A percentile compares a stretch with the other conserved stretches of the same genome.
Evolutionary conservation across 2,797 vertebrate genomes (phyloP).

Genomic region (Acrossocheilus fasciatus): DNA sequence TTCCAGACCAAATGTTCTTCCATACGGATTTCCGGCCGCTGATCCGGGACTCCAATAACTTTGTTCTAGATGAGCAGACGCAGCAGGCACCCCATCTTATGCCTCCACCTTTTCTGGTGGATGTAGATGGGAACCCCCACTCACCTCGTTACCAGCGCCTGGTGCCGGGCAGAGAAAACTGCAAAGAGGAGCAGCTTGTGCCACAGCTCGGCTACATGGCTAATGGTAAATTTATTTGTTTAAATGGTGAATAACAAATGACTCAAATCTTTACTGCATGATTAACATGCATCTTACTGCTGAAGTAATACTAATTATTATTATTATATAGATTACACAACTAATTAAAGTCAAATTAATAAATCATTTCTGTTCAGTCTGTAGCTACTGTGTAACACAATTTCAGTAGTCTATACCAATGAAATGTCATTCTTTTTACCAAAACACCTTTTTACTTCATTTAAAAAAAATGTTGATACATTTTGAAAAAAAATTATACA

Average conservation of each 20-base stretch:
- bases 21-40: constrained; percentile 97
- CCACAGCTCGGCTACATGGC: constrained; percentile 91
- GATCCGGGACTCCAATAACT: constrained; percentile 97
- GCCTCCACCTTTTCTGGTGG: constrained; percentile 97
- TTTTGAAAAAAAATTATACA: not conserved
- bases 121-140: constrained; percentile 97
- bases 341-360: not conserved
- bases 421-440: not conserved
- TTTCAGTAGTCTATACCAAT: not conserved
- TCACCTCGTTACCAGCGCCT: constrained; percentile 90
- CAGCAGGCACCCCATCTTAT: constrained; percentile 99
- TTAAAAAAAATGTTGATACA: not conserved
- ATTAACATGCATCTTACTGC: not conserved
- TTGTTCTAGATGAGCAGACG: constrained; percentile 97
- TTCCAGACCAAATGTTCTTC: constrained; percentile 99
- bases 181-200: constrained; percentile 96
- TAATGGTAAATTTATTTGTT: constrained; percentile 68
- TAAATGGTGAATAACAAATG: not conserved
- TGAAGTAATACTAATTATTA: too few species aligned
- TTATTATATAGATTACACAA: not conserved
- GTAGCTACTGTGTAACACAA: not conserved
- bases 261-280: not conserved
- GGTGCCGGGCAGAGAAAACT: constrained; percentile 95
- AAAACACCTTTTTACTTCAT: not conserved
- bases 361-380: not conserved